phyloP scores from a whole-genome alignment of 1,140 invertebrate species.

The Prorops nasuta region DNA sequence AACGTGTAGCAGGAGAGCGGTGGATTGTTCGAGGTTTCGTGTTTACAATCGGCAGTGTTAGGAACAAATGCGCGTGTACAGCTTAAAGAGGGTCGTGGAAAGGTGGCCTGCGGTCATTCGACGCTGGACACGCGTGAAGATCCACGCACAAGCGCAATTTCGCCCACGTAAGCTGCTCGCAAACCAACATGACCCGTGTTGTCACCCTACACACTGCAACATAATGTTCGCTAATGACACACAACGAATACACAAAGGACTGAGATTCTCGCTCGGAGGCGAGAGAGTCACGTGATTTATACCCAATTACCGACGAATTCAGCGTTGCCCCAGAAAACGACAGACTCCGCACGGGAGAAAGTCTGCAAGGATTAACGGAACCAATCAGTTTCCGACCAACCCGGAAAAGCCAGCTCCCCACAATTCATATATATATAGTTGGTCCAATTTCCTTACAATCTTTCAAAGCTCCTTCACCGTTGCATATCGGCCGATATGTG shows the following conservation, averaged over 20 bases:
- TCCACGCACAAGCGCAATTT: background rate
- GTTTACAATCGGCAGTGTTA: no score
- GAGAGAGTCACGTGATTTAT: conserved; percentile 28
- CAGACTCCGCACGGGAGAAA: no score
- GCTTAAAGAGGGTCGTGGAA: background rate
- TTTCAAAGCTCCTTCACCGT: no score
- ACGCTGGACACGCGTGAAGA: background rate
- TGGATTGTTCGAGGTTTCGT: no score
- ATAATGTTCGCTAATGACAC: conserved; percentile 35
- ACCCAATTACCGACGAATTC: conserved; percentile 39
- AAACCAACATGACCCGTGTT: no score
- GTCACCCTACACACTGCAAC: conserved; percentile 20
- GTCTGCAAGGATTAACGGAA: background rate
- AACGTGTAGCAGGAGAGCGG: no score
- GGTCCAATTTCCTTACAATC: no score
- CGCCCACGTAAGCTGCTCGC: conserved; percentile 4
- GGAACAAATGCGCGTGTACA: no score
- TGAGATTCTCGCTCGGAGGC: conserved; percentile 5
- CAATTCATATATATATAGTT: no score
- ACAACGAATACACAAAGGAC: conserved; percentile 24
- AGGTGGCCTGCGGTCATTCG: conserved; percentile 1
- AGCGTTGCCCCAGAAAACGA: conserved; percentile 2
- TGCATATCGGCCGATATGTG: no score
- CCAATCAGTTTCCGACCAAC: conserved; percentile 24
- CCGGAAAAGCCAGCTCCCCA: conserved; percentile 30